phyloP scores from a whole-genome alignment of 2,888 invertebrate genomes.

The Octodonta nipae region DNA sequence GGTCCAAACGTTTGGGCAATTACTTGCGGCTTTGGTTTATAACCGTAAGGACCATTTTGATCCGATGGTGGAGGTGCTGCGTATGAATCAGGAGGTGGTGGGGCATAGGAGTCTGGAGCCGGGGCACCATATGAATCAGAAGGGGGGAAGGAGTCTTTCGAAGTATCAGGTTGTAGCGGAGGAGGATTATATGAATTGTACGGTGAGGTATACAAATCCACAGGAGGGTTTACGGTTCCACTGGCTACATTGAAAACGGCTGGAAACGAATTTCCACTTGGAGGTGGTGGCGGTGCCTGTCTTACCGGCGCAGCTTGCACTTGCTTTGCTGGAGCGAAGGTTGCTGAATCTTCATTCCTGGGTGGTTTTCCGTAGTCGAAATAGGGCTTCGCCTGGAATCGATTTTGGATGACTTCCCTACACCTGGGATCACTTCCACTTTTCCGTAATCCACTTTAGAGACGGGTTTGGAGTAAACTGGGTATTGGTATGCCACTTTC shows the following conservation, averaged over 20 bases:
- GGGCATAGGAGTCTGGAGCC: conserved; percentile 8
- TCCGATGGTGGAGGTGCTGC: conserved; percentile 4
- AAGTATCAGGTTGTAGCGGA: conserved; percentile 11
- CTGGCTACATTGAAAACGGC: conserved; percentile 13
- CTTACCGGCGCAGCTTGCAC: background rate
- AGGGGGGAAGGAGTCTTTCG: conserved; percentile 14
- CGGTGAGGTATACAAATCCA: conserved; percentile 24
- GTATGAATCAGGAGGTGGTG: conserved; percentile 8
- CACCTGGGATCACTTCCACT: conserved; percentile 22
- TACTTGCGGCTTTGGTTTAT: conserved; percentile 10
- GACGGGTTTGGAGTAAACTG: conserved; percentile 15
- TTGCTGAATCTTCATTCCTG: conserved; percentile 2
- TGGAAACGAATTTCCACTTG: conserved; percentile 10
- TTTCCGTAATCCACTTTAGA: conserved; percentile 11
- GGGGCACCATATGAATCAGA: too few relatives aligned
- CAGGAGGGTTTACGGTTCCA: too few relatives aligned
- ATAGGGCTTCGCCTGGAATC: conserved; percentile 32
- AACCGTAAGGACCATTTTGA: conserved; percentile 8
- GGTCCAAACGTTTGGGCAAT: conserved; percentile 22
- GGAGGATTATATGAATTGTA: conserved; percentile 29
- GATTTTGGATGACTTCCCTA: conserved; percentile 32
- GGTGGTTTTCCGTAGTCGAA: conserved; percentile 24
- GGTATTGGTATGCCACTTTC: conserved; percentile 18
- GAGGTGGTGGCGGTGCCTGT: conserved; percentile 2
- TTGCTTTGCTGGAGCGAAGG: background rate